phyloP scores from a whole-genome alignment of 1,140 invertebrate genomes.

The Bombus picipes region DNA sequence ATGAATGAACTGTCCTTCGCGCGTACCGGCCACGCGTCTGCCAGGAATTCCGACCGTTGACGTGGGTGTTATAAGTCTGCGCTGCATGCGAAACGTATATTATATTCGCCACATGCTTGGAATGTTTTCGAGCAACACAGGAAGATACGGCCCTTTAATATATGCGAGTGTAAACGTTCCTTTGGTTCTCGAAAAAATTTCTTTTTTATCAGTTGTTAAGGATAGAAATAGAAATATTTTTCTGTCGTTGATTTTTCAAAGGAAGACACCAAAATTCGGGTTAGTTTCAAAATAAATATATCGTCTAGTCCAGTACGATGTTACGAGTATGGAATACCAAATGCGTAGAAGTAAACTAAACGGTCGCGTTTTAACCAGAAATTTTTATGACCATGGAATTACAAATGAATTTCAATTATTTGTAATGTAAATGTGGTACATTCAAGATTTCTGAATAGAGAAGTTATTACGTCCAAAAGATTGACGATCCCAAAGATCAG shows the following conservation, averaged over 20 bases:
- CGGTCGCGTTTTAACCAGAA: too few species aligned
- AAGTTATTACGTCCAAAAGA: neutral
- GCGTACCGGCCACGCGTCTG: conserved; percentile 6
- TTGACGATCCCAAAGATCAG: neutral
- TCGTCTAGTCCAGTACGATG: neutral
- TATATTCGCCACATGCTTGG: neutral
- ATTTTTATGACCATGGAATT: too few species aligned
- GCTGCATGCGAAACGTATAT: neutral
- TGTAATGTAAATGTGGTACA: neutral
- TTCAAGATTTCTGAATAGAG: neutral
- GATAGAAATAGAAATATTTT: too few species aligned
- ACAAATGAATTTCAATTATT: too few species aligned
- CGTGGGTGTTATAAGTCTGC: conserved; percentile 12
- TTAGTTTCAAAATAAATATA: neutral
- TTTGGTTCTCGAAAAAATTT: neutral
- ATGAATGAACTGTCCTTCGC: conserved; percentile 47
- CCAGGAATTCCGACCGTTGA: neutral
- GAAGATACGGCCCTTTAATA: neutral
- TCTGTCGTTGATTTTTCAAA: too few species aligned
- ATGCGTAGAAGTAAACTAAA: too few species aligned
- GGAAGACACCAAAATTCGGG: too few species aligned
- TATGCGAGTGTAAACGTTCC: neutral
- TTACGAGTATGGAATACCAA: neutral
- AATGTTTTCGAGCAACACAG: neutral
- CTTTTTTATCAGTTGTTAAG: neutral